Conservation (phyloP, 2,888 invertebrate genomes). For the Trichogramma evanescens region DNA sequence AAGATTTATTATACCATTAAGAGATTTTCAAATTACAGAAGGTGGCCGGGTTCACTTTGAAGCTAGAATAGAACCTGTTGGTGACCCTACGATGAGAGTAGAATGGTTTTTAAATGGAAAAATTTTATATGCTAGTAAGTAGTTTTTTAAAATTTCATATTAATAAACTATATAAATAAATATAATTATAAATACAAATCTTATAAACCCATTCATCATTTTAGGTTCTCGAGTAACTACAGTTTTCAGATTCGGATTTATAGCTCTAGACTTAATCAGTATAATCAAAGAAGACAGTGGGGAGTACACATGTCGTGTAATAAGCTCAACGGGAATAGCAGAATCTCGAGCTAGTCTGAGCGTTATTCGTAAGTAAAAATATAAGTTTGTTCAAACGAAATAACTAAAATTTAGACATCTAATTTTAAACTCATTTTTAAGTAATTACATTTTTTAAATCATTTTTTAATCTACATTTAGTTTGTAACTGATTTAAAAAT, state of each 20-base stretch:
- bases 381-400: too few relatives aligned
- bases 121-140: constrained; percentile 85
- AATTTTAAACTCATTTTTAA: too few relatives aligned
- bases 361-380: constrained; percentile 54
- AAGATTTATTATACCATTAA: constrained; percentile 82
- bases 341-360: constrained; percentile 77
- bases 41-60: constrained; percentile 94
- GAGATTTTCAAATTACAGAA: constrained; percentile 75
- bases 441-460: too few relatives aligned
- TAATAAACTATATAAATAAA: constrained; percentile 1
- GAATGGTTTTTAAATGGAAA: constrained; percentile 93
- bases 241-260: constrained; percentile 95
- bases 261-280: constrained; percentile 85
- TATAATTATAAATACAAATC: not conserved
- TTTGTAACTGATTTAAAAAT: not conserved
- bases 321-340: constrained; percentile 78
- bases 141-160: not conserved
- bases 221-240: constrained; percentile 91
- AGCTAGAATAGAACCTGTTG: constrained; percentile 93
- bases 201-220: constrained; percentile 10
- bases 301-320: constrained; percentile 82
- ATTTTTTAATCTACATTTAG: too few relatives aligned
- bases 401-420: too few relatives aligned
- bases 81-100: constrained; percentile 92
- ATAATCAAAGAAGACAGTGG: constrained; percentile 80